phyloP scores from a whole-genome alignment of 2,888 invertebrate species.

The Euplexia lucipara region DNA sequence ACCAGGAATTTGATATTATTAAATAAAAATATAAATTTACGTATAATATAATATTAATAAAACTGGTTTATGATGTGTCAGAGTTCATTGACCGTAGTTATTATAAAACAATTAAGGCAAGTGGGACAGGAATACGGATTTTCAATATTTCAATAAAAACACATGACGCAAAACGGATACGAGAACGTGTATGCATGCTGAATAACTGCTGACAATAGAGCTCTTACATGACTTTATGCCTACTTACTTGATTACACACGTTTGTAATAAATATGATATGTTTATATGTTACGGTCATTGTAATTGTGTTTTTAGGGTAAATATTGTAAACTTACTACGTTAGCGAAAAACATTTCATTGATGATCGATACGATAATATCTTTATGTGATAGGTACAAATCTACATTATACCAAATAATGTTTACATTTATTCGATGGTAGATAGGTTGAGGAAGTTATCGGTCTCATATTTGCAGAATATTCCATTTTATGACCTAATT shows the following conservation, averaged over 20 bases:
- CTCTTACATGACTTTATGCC: conserved; percentile 36
- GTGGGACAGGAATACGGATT: conserved; percentile 71
- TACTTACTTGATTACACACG: conserved; percentile 32
- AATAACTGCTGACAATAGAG: conserved; percentile 38
- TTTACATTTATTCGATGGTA: conserved; percentile 5
- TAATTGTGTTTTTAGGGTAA: conserved; percentile 49
- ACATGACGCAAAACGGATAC: conserved; percentile 63
- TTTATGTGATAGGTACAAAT: conserved; percentile 14
- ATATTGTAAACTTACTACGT: conserved; percentile 18
- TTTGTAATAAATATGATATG: conserved; percentile 40
- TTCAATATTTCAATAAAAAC: conserved; percentile 64
- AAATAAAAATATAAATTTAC: background rate
- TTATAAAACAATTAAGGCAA: conserved; percentile 78
- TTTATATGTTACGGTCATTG: conserved; percentile 47
- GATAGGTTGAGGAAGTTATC: no score
- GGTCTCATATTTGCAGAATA: background rate
- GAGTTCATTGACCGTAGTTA: conserved; percentile 68
- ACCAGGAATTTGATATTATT: no score
- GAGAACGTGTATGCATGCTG: conserved; percentile 36
- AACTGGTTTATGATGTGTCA: conserved; percentile 54
- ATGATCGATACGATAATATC: conserved; percentile 15
- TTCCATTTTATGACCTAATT: background rate
- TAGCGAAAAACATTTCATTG: conserved; percentile 38
- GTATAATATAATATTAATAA: conserved; percentile 23
- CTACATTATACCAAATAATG: background rate